Percentiles rank a stretch among this genome's conserved stretches.
These are phyloP conservation scores for Cylindroiulus punctatus DNA, from an alignment of 2,888 invertebrate species.

Conservation along the genomic window DNA sequence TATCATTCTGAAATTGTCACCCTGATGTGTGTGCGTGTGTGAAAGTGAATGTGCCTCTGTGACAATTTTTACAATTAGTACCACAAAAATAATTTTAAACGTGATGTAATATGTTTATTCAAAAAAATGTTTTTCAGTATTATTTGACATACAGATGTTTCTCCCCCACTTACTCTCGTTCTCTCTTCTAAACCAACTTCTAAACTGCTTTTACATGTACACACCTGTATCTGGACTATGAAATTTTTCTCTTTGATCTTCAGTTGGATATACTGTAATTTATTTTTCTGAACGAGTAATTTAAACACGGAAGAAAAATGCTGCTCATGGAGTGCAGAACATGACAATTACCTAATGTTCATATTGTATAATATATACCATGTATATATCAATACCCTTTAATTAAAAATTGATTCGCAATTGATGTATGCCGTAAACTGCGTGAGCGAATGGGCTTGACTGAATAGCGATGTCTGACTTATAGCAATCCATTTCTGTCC, in stretches of 20 bases:
- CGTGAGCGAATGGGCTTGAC: not conserved
- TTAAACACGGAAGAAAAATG: not conserved
- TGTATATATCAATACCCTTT: constrained; percentile 2
- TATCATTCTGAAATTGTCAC: not conserved
- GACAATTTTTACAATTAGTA: constrained; percentile 18
- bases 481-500: not conserved
- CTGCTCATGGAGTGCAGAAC: not conserved
- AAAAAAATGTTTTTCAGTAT: not conserved
- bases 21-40: not conserved
- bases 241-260: not conserved
- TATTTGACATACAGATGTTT: not conserved
- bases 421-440: not conserved
- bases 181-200: no score
- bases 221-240: not conserved
- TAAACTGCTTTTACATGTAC: not conserved
- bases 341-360: not conserved
- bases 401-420: not conserved
- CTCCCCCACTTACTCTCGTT: not conserved
- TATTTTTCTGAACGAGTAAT: not conserved
- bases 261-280: not conserved
- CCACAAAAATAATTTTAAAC: not conserved
- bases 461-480: no score
- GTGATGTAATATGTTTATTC: not conserved
- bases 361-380: constrained; percentile 10
- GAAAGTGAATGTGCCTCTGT: constrained; percentile 2